Evolutionary conservation across 2,888 invertebrate genomes (phyloP).

Genomic region (Hymenopus coronatus): DNA sequence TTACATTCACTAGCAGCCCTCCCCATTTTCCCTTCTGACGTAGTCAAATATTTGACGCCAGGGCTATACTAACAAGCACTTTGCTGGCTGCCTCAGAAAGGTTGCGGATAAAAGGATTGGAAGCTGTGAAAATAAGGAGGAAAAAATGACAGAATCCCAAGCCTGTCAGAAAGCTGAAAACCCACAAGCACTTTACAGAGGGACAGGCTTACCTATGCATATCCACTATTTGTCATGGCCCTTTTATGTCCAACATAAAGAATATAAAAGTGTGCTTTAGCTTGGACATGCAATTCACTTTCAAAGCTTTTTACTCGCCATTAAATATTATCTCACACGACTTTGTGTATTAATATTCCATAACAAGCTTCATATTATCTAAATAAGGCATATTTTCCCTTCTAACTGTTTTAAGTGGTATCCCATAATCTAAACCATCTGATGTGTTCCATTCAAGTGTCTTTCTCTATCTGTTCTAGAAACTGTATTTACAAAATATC

Average conservation of each 20-base stretch:
- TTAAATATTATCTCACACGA: too few relatives aligned
- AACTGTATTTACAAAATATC: too few relatives aligned
- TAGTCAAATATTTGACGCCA: background rate
- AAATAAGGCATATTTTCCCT: too few relatives aligned
- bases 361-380: too few relatives aligned
- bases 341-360: too few relatives aligned
- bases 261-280: background rate
- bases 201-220: background rate
- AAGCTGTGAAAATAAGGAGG: background rate
- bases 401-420: too few relatives aligned
- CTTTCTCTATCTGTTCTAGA: too few relatives aligned
- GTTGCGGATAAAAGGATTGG: background rate
- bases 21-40: background rate
- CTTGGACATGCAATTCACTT: background rate
- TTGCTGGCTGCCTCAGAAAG: background rate
- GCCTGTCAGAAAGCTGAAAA: background rate
- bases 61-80: background rate
- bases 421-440: too few relatives aligned
- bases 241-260: background rate
- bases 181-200: background rate
- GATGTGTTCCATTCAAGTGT: too few relatives aligned
- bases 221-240: background rate
- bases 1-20: background rate
- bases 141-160: background rate
- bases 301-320: background rate